Conservation (phyloP, 2,797 vertebrate species). For the Pipistrellus pipistrellus region DNA sequence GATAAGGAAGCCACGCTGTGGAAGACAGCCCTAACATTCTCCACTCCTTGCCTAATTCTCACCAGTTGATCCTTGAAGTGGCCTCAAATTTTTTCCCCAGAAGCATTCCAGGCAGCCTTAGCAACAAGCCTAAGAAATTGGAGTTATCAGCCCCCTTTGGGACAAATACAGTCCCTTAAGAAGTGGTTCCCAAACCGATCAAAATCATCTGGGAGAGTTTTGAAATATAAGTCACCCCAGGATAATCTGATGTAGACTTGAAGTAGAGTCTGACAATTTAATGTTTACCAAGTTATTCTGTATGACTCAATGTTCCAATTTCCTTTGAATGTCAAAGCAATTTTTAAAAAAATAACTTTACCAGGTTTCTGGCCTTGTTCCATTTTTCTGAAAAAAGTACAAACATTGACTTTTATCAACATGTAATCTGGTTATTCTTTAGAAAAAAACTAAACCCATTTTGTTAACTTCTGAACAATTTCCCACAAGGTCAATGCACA, state of each 20-base stretch:
- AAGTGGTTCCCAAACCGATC: not conserved
- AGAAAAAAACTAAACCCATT: conserved; percentile 17
- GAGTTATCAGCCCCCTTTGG: not conserved
- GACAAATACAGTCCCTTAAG: conserved; percentile 30
- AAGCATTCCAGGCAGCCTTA: not conserved
- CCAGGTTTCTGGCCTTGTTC: conserved; percentile 1
- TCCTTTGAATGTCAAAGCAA: conserved; percentile 37
- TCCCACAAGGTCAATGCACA: conserved; percentile 30
- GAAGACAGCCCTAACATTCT: not conserved
- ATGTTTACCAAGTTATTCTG: conserved; percentile 46
- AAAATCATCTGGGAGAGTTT: conserved; percentile 14
- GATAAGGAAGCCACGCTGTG: not conserved
- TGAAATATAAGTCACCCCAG: not conserved
- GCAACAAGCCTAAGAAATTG: conserved; percentile 14
- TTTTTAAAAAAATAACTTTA: conserved; percentile 32
- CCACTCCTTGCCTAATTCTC: conserved; percentile 14
- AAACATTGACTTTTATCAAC: conserved; percentile 38
- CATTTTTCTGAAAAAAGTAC: conserved; percentile 46
- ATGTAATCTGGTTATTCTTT: conserved; percentile 45
- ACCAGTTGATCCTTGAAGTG: not conserved
- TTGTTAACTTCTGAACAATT: conserved; percentile 44
- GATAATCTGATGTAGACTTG: not conserved
- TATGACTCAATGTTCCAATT: not conserved
- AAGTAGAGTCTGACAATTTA: conserved; percentile 11
- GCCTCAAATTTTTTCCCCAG: conserved; percentile 3